phyloP scores from a whole-genome alignment of 2,113 vertebrate species.

The Panthera leo region DNA sequence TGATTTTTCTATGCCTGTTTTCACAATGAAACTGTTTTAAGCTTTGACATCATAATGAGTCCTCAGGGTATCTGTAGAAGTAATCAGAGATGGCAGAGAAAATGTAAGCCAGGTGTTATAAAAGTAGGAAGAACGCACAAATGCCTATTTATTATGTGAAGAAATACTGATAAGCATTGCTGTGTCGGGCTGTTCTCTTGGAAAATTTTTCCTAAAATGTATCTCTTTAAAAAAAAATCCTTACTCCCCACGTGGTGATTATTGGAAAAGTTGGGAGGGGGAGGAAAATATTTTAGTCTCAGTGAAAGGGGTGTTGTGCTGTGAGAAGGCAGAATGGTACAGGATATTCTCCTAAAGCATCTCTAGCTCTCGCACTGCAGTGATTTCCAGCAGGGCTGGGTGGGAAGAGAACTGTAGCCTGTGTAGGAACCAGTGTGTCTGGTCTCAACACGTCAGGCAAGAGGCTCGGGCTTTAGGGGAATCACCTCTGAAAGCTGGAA shows the following conservation, averaged over 20 bases:
- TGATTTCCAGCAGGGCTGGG: conserved; percentile 32
- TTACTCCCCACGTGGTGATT: conserved; percentile 27
- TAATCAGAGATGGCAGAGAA: conserved; percentile 79
- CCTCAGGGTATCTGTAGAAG: conserved; percentile 71
- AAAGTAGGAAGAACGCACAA: conserved; percentile 47
- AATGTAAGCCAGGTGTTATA: conserved; percentile 68
- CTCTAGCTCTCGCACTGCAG: conserved; percentile 29
- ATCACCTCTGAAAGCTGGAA: conserved; percentile 60
- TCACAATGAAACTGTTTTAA: conserved; percentile 65
- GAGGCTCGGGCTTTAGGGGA: conserved; percentile 42
- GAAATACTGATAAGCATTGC: conserved; percentile 39
- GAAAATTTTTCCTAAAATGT: background rate
- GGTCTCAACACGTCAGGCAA: conserved; percentile 54
- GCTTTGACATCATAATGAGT: conserved; percentile 76
- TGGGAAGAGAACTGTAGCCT: conserved; percentile 55
- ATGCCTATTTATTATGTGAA: conserved; percentile 42
- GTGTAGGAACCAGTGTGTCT: conserved; percentile 55
- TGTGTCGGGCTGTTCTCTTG: conserved; percentile 2
- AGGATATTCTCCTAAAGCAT: background rate
- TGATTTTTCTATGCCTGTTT: conserved; percentile 64
- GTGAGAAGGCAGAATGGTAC: background rate
- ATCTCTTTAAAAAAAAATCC: conserved; percentile 43
- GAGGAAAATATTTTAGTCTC: background rate
- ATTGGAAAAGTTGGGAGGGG: conserved; percentile 44
- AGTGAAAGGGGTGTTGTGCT: conserved; percentile 46